Conservation (phyloP, 2,113 vertebrate species). For the Plecturocebus donacophilus region DNA sequence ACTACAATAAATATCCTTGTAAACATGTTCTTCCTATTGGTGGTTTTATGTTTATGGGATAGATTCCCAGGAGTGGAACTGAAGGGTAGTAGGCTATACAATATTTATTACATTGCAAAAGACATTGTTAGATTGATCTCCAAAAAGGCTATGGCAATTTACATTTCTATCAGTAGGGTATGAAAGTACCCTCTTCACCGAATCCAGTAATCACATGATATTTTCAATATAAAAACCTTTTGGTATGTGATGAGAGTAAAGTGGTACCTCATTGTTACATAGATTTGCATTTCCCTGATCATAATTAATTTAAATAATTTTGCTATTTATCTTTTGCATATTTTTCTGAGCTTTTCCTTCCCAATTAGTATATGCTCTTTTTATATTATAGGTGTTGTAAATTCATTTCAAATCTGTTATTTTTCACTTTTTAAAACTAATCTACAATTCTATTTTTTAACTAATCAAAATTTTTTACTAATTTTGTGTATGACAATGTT, state of each 20-base stretch:
- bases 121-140: neutral
- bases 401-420: neutral
- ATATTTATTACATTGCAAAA: constrained; percentile 49
- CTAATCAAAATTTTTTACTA: neutral
- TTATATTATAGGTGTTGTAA: neutral
- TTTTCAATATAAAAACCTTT: constrained; percentile 36
- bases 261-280: neutral
- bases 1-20: neutral
- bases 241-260: neutral
- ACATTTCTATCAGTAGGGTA: neutral
- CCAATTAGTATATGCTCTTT: neutral
- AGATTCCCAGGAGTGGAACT: neutral
- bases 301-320: constrained; percentile 22
- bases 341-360: neutral
- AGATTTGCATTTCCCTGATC: constrained; percentile 17
- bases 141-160: neutral
- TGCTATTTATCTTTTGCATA: neutral
- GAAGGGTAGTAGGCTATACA: neutral
- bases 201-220: neutral
- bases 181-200: neutral
- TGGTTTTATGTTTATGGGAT: neutral
- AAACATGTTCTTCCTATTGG: neutral
- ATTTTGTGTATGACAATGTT: neutral
- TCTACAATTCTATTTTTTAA: neutral
- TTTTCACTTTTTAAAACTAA: neutral